Percentiles rank a stretch among this genome's conserved stretches.
Evolutionary conservation across 2,113 vertebrate species (phyloP).

Genomic region (Mobula hypostoma): DNA sequence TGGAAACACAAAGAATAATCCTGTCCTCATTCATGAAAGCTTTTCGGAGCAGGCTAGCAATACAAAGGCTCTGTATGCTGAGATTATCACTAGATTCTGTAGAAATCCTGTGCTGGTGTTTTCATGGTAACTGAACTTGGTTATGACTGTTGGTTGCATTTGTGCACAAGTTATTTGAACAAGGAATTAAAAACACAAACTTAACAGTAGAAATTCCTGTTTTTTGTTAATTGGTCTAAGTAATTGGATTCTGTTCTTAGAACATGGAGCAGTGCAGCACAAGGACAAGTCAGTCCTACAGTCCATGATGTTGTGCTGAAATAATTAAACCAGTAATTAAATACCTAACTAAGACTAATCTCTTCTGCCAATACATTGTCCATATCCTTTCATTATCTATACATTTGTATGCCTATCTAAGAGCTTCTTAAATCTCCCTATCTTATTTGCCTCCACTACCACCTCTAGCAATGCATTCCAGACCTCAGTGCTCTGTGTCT

Average conservation of each 20-base stretch:
- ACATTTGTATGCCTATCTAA: too few species aligned
- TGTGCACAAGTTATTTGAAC: not conserved
- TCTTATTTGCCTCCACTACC: too few species aligned
- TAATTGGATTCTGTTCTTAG: not conserved
- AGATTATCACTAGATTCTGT: not conserved
- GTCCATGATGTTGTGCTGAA: too few species aligned
- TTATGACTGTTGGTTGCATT: not conserved
- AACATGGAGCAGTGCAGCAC: too few species aligned
- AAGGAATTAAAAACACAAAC: not conserved
- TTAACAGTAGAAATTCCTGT: not conserved
- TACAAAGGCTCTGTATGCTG: not conserved
- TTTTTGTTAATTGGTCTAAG: not conserved
- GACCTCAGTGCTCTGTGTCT: too few species aligned
- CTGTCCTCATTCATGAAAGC: not conserved
- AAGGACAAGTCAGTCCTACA: too few species aligned
- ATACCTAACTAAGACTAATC: too few species aligned
- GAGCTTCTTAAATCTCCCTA: too few species aligned
- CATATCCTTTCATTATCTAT: too few species aligned
- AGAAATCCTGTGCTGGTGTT: not conserved
- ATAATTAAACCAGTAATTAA: too few species aligned
- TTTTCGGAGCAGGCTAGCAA: not conserved
- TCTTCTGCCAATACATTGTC: too few species aligned
- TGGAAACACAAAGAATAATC: not conserved
- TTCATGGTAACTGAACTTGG: not conserved
- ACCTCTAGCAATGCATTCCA: too few species aligned